Percentiles rank a stretch among this genome's conserved stretches.
Evolutionary conservation across 1,140 invertebrate genomes (phyloP).

Genomic region (Leptopilina boulardi): DNA sequence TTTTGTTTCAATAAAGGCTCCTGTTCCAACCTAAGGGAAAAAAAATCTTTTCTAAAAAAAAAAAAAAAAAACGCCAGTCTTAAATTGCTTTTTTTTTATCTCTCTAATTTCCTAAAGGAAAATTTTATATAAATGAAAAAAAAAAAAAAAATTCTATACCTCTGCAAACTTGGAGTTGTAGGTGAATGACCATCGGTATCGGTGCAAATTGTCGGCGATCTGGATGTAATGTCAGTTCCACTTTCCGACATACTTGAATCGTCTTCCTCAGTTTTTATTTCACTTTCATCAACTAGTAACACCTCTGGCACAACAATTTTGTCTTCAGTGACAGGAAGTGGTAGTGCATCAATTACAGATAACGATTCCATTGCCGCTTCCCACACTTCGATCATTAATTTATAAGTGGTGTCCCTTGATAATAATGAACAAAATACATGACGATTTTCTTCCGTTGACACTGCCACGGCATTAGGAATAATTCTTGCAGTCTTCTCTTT

Average conservation of each 20-base stretch:
- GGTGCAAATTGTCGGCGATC: conserved; percentile 60
- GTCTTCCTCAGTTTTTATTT: conserved; percentile 69
- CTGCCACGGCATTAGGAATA: conserved; percentile 93
- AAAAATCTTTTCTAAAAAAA: neutral
- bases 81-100: neutral
- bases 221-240: conserved; percentile 69
- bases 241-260: conserved; percentile 76
- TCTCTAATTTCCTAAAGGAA: neutral
- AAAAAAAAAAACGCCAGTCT: neutral
- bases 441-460: conserved; percentile 88
- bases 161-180: conserved; percentile 57
- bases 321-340: conserved; percentile 57
- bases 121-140: neutral
- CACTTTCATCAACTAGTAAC: conserved; percentile 66
- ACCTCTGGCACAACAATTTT: conserved; percentile 60
- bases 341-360: conserved; percentile 55
- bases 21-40: conserved; percentile 50
- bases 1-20: conserved; percentile 35
- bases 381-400: conserved; percentile 89
- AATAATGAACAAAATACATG: conserved; percentile 94
- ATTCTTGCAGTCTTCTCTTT: conserved; percentile 94
- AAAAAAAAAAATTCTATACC: neutral
- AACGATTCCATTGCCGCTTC: conserved; percentile 71
- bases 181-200: conserved; percentile 59
- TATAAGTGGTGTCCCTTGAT: conserved; percentile 90